Evolutionary conservation across 2,888 invertebrate genomes (phyloP).

Genomic region (Apamea monoglypha): DNA sequence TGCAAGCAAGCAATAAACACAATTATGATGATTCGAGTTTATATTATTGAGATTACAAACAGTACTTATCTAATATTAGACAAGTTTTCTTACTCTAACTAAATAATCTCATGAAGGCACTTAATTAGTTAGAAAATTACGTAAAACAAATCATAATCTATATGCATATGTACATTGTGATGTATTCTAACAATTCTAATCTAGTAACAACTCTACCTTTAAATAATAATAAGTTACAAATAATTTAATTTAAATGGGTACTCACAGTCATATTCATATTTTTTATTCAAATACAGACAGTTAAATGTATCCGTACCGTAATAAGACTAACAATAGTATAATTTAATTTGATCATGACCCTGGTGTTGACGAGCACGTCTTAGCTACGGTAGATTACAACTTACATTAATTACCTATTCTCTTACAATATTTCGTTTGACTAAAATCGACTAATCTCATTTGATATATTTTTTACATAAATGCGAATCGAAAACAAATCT

Average conservation of each 20-base stretch:
- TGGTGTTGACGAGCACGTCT: conserved; percentile 8
- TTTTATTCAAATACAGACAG: conserved; percentile 20
- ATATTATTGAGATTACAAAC: conserved; percentile 73
- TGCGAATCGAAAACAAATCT: conserved; percentile 44
- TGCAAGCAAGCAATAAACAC: conserved; percentile 49
- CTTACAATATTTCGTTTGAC: conserved; percentile 57
- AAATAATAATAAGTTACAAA: conserved; percentile 46
- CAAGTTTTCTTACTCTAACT: conserved; percentile 63
- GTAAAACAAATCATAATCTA: conserved; percentile 36
- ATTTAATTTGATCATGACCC: conserved; percentile 30
- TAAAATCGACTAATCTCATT: conserved; percentile 62
- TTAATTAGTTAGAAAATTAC: conserved; percentile 39
- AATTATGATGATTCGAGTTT: conserved; percentile 55
- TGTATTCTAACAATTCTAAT: conserved; percentile 28
- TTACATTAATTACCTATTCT: conserved; percentile 30
- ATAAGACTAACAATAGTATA: conserved; percentile 31
- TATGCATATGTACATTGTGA: conserved; percentile 45
- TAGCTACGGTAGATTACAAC: conserved; percentile 19
- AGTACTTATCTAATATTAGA: conserved; percentile 59
- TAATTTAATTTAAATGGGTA: conserved; percentile 29
- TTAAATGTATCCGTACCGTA: conserved; percentile 1
- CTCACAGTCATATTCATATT: conserved; percentile 10
- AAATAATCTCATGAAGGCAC: conserved; percentile 71
- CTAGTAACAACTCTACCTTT: conserved; percentile 39
- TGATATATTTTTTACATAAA: conserved; percentile 49